Evolutionary conservation across 2,888 invertebrate species (phyloP), one percentile per base, ranked within the genome.

Genomic region (Tortricodes alternella): DNA sequence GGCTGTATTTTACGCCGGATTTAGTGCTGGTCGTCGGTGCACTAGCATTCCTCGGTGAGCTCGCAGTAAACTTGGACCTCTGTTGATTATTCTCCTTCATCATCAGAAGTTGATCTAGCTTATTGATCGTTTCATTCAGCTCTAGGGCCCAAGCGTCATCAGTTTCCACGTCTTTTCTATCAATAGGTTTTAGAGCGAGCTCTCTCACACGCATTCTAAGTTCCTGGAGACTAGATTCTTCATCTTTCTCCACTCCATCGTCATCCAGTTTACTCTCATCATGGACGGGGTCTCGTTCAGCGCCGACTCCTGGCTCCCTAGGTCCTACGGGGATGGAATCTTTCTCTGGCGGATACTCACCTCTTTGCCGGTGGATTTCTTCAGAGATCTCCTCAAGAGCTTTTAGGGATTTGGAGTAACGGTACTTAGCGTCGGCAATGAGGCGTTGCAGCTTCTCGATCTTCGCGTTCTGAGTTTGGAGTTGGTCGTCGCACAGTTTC

Each of bases 381-480:
- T 98, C 97, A 6, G 98, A 98, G 60, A 98, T 98, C 66, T 94
- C 94, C 80, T 98, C 98, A 21, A 98, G 91, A 62, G 95, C 94
- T 64, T 95, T 94, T 38, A 98, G 91, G 0, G 97, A 96, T 60
- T 93, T 93, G 1, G 97, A 93, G 83, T 98, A 98, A 41, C 95
- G 93, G 62, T 87, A 91, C 81, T 98, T 98, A 1, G 96, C 94
- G 71, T 93, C 93, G 11, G 93, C 92, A 43, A 98, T 96, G 48
- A 95, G 94, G 53, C 93, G 92, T 71, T 97, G 96, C 9, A 98
- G 89, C 64, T 94, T 93, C 68, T 96, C 95, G 13, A 98, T 96
- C 71, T 96, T 94, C 64, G 93, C 93, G 76, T 97, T 97, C 76
- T 97, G 97, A 2, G 96, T 95, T 70, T 95, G 94, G 53, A 98